phyloP scores from a whole-genome alignment of 2,888 invertebrate genomes.

The Drosophila testacea region DNA sequence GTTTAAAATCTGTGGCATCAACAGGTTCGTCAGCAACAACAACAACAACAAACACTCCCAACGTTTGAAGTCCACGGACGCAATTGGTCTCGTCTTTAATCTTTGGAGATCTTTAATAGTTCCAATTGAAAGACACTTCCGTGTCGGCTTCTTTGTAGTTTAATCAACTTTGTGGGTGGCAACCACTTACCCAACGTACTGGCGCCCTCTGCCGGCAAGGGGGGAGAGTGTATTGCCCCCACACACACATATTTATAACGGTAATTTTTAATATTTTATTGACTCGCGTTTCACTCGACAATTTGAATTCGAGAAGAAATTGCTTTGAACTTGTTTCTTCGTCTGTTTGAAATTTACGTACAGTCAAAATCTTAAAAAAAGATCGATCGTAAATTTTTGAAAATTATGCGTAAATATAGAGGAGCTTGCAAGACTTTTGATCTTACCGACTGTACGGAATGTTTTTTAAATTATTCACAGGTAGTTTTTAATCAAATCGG shows the following conservation, averaged over 20 bases:
- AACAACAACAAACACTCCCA: slow-evolving; percentile 42
- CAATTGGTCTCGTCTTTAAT: slow-evolving; percentile 65
- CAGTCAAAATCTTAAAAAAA: slow-evolving; percentile 34
- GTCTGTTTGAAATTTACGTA: slow-evolving; percentile 61
- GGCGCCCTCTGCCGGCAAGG: slow-evolving; percentile 6
- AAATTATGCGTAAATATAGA: slow-evolving; percentile 60
- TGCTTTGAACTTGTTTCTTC: slow-evolving; percentile 72
- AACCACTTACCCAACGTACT: slow-evolving; percentile 39
- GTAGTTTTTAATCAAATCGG: slow-evolving; percentile 34
- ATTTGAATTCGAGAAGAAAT: slow-evolving; percentile 16
- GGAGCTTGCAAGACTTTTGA: slow-evolving; percentile 44
- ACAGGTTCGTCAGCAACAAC: slow-evolving; percentile 65
- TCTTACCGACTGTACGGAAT: slow-evolving; percentile 39
- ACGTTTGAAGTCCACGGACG: slow-evolving; percentile 68
- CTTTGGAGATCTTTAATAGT: slow-evolving; percentile 46
- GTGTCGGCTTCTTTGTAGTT: slow-evolving; percentile 63
- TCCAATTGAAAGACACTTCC: slow-evolving; percentile 69
- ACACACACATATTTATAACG: slow-evolving; percentile 53
- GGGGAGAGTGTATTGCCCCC: not conserved
- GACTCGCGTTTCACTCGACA: slow-evolving; percentile 27
- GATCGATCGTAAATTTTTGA: slow-evolving; percentile 59
- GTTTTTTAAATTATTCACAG: slow-evolving; percentile 5
- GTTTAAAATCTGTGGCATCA: slow-evolving; percentile 43
- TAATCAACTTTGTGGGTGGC: slow-evolving; percentile 60
- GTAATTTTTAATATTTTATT: slow-evolving; percentile 82